These are phyloP conservation scores for Aphaenogaster floridana DNA, from an alignment of 1,140 invertebrate genomes.

Conservation along the genomic window DNA sequence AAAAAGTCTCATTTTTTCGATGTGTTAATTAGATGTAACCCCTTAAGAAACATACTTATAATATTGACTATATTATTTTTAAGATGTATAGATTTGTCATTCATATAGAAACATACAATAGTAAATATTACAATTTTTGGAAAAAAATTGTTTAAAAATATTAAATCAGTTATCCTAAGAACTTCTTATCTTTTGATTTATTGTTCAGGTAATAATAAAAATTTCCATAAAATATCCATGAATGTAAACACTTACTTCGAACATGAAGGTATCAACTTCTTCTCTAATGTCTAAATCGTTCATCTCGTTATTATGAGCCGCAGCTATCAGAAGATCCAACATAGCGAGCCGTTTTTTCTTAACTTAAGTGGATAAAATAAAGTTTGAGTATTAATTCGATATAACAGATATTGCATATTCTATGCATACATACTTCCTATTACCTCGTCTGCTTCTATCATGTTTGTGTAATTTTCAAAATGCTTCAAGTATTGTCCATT, in stretches of 20 bases:
- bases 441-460: background rate
- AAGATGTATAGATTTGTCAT: background rate
- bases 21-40: too few relatives aligned
- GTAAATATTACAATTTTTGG: too few relatives aligned
- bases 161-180: background rate
- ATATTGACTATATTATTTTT: background rate
- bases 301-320: slow-evolving; percentile 84
- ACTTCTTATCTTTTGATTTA: background rate
- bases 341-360: slow-evolving; percentile 91
- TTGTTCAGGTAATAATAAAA: background rate
- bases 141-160: background rate
- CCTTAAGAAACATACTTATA: background rate
- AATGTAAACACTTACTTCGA: slow-evolving; percentile 88
- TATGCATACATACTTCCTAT: slow-evolving; percentile 32
- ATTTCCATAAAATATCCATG: background rate
- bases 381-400: background rate
- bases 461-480: slow-evolving; percentile 14
- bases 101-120: background rate
- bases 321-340: slow-evolving; percentile 92
- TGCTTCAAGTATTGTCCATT: slow-evolving; percentile 54
- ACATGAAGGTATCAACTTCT: slow-evolving; percentile 92
- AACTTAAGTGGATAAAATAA: slow-evolving; percentile 41
- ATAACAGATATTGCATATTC: background rate
- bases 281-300: slow-evolving; percentile 91
- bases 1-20: too few relatives aligned